Conservation (phyloP, 2,113 vertebrate species). For the Callithrix jacchus region DNA sequence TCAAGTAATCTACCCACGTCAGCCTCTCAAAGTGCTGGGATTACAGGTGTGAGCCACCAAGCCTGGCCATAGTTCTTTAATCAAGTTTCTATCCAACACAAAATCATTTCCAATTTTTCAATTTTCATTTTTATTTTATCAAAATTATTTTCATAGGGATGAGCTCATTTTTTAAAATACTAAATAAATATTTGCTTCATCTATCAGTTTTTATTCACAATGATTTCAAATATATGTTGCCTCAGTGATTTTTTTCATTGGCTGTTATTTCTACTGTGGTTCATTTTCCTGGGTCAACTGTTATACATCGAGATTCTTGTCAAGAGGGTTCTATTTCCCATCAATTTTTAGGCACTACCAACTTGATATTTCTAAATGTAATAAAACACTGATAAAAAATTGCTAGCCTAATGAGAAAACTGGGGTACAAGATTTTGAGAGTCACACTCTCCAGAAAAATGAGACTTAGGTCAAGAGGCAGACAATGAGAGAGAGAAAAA, state of each 20-base stretch:
- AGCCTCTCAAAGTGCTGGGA: too few relatives aligned
- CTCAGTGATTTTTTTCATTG: background rate
- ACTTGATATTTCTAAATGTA: background rate
- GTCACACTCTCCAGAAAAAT: background rate
- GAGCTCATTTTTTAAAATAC: background rate
- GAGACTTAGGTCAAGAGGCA: background rate
- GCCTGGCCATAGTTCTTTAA: background rate
- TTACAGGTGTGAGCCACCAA: too few relatives aligned
- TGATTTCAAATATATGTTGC: background rate
- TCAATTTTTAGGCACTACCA: background rate
- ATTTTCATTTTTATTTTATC: conserved; percentile 37
- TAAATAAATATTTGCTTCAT: background rate
- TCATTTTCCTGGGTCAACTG: background rate
- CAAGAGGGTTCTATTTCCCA: background rate
- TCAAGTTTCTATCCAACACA: conserved; percentile 12
- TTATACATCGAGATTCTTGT: background rate
- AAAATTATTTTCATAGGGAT: background rate
- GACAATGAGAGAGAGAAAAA: background rate
- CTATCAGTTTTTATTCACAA: background rate
- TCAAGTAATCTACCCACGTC: too few relatives aligned
- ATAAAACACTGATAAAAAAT: background rate
- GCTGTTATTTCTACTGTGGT: background rate
- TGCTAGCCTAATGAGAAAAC: background rate
- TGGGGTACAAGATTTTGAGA: background rate
- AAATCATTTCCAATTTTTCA: conserved; percentile 38